Base-by-base conservation (phyloP, 2,888 invertebrate species). In the Strigamia crassipes region DNA sequence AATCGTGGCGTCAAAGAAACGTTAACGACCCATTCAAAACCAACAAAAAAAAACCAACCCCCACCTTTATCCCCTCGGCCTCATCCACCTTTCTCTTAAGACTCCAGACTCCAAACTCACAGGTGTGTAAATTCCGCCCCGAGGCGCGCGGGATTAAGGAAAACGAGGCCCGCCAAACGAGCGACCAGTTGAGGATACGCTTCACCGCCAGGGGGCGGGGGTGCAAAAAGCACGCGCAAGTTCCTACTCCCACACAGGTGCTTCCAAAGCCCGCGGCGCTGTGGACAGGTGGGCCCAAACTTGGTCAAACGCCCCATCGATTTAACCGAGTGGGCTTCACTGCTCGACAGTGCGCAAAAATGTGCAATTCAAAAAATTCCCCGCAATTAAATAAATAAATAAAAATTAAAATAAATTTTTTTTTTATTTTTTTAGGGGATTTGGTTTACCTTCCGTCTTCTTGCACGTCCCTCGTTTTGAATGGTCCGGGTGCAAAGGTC, bases 401-500 rank as follows among this genome's bases (percentile, higher is more conserved):
- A n/a, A n/a, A n/a, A n/a, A n/a, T 31, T 18, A 4, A 9, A 77
- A n/a, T 3, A 23, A 27, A 77, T 77, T 77, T 34, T 23, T 5
- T 77, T n/a, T 1, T 1, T 23, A 34, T 77, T 77, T 77, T 77
- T 77, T 23, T 42, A n/a, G n/a, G n/a, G n/a, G n/a, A n/a, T n/a
- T n/a, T n/a, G n/a, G 1, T 27, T 27, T 82, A 83, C 94, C 87
- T 94, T 94, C 89, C 94, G 93, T 89, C 96, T 93, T 85, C 95
- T 90, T 79, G 96, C 90, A 87, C 96, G 94, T 1, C 96, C 96
- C 88, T 96, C 96, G 5, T 94, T 94, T 88, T 96, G 96, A 86
- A 96, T 96, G 1, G 96, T 96, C 84, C 92, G 92, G n/a, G 95
- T 94, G n/a, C 96, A 95, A 81, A 92, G 89, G 86, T 96, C 94